phyloP scores from a whole-genome alignment of 2,888 invertebrate genomes.

The Dione juno region DNA sequence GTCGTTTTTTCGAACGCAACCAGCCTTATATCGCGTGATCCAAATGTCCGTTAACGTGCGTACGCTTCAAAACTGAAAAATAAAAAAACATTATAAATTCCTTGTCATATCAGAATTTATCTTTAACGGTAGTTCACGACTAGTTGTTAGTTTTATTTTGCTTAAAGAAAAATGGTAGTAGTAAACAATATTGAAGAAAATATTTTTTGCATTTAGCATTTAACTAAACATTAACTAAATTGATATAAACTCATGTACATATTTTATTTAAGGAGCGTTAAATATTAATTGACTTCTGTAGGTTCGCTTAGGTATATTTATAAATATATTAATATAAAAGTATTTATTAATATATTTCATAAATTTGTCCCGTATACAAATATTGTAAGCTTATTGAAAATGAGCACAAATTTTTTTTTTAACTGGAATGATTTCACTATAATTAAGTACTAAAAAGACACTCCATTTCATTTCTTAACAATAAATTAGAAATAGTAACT shows the following conservation, averaged over 20 bases:
- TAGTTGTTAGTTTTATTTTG: slow-evolving; percentile 6
- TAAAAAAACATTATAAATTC: slow-evolving; percentile 41
- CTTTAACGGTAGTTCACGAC: slow-evolving; percentile 18
- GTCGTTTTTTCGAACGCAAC: slow-evolving; percentile 48
- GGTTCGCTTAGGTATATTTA: background rate
- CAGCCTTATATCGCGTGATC: slow-evolving; percentile 60
- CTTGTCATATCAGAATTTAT: slow-evolving; percentile 42
- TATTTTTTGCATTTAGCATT: background rate
- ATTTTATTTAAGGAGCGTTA: no score
- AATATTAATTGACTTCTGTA: no score
- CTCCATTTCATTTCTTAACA: no score
- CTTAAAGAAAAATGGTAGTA: background rate
- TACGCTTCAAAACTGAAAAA: slow-evolving; percentile 39
- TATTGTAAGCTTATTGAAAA: no score
- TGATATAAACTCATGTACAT: no score
- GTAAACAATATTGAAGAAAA: background rate
- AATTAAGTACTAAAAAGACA: no score
- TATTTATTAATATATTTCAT: background rate
- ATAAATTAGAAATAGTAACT: no score
- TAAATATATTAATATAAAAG: background rate
- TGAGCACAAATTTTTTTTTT: no score
- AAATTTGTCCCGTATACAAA: no score
- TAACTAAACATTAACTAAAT: background rate
- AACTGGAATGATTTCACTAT: no score
- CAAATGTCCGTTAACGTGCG: slow-evolving; percentile 48